These are phyloP conservation scores for Coleophora flavipennella DNA, from an alignment of 2,888 invertebrate genomes.

Conservation along the genomic window DNA sequence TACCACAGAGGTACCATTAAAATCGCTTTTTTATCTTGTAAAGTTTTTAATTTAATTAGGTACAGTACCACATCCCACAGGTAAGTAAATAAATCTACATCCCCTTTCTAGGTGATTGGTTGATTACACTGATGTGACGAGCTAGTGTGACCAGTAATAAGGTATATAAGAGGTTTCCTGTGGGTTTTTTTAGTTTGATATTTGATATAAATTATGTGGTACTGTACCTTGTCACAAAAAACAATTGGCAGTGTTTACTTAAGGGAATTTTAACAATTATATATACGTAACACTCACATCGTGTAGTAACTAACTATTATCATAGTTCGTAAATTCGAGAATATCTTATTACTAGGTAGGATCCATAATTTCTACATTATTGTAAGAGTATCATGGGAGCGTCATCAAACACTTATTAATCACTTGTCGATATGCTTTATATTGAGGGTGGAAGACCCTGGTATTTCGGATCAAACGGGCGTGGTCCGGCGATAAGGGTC, in stretches of 20 bases:
- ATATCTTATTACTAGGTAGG: constrained; percentile 25
- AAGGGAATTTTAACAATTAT: constrained; percentile 63
- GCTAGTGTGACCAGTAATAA: no score
- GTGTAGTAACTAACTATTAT: constrained; percentile 42
- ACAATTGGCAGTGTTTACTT: constrained; percentile 70
- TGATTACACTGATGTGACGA: no score
- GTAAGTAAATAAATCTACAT: no score
- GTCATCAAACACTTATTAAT: constrained; percentile 12
- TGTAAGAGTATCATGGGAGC: constrained; percentile 3
- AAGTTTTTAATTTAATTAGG: no score
- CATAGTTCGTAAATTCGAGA: constrained; percentile 65
- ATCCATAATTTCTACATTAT: constrained; percentile 4
- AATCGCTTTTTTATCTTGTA: no score
- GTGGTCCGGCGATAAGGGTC: constrained; percentile 74
- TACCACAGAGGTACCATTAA: no score
- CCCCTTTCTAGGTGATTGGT: no score
- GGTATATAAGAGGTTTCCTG: no score
- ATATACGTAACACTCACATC: constrained; percentile 46
- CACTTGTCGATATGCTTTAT: constrained; percentile 68
- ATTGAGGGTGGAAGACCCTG: constrained; percentile 31
- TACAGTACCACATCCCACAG: no score
- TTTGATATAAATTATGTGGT: no score
- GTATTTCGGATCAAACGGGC: constrained; percentile 61
- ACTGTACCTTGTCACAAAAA: constrained; percentile 20
- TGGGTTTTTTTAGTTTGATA: no score